Evolutionary conservation across 1,140 invertebrate species (phyloP).

Genomic region (Rhopalosiphum padi): DNA sequence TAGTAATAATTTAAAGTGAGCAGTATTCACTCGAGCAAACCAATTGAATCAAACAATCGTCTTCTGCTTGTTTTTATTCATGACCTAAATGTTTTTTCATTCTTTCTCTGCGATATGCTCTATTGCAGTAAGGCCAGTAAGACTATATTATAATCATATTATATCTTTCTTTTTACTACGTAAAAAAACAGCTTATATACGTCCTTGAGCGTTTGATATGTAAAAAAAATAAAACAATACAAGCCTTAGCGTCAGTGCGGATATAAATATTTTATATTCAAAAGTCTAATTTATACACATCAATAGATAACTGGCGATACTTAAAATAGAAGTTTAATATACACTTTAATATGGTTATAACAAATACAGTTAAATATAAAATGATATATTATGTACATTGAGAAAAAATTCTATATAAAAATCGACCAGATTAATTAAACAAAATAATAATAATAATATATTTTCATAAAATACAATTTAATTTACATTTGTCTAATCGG

Average conservation of each 20-base stretch:
- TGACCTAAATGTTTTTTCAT: background rate
- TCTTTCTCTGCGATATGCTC: background rate
- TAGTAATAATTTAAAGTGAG: background rate
- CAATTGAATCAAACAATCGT: background rate
- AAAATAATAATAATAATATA: background rate
- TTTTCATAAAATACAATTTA: background rate
- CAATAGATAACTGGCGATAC: background rate
- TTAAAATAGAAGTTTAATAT: background rate
- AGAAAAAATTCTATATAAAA: background rate
- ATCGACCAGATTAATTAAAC: background rate
- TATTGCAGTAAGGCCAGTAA: background rate
- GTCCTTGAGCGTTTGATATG: background rate
- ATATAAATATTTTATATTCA: conserved; percentile 4
- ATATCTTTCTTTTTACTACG: background rate
- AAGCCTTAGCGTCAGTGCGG: background rate
- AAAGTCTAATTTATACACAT: background rate
- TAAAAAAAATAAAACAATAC: background rate
- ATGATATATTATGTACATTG: background rate
- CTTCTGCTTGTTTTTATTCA: background rate
- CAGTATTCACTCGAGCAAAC: background rate
- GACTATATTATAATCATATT: background rate
- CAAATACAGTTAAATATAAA: background rate
- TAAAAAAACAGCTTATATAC: background rate
- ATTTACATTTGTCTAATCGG: background rate
- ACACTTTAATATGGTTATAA: background rate